Conservation (phyloP, 1,140 invertebrate species). For the Caenorhabditis briggsae region DNA sequence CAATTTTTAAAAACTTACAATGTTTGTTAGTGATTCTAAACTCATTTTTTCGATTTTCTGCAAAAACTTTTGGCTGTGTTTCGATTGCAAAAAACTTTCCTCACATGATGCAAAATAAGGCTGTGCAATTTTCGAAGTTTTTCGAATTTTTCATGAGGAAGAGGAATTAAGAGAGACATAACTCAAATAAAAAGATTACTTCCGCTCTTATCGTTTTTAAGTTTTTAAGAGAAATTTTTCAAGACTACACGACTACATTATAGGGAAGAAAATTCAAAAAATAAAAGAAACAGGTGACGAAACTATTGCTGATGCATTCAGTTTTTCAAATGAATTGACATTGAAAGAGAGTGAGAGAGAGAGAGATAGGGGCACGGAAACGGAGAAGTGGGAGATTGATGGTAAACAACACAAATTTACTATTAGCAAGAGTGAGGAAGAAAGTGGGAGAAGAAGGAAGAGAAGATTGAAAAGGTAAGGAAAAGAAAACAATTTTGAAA, state of each 20-base stretch:
- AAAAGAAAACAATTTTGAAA: neutral
- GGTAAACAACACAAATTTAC: neutral
- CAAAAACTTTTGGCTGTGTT: neutral
- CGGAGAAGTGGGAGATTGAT: neutral
- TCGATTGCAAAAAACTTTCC: too few relatives aligned
- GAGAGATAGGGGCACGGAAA: too few relatives aligned
- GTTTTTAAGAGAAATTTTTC: too few relatives aligned
- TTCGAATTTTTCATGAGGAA: neutral
- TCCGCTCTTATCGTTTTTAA: too few relatives aligned
- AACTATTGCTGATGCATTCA: neutral
- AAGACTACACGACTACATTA: too few relatives aligned
- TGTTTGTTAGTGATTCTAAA: neutral
- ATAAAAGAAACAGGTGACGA: neutral
- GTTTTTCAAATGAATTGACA: neutral
- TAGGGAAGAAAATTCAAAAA: neutral
- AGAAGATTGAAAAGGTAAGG: neutral
- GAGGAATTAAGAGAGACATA: neutral
- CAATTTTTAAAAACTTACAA: neutral
- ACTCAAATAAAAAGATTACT: too few relatives aligned
- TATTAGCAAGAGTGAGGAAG: constrained; percentile 27
- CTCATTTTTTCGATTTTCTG: neutral
- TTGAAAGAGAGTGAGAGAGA: neutral
- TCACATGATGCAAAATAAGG: too few relatives aligned
- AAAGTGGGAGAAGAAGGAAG: neutral
- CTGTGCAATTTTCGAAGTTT: neutral